Conservation (phyloP, 1,140 invertebrate genomes). For the Rhagoletis zephyria region DNA sequence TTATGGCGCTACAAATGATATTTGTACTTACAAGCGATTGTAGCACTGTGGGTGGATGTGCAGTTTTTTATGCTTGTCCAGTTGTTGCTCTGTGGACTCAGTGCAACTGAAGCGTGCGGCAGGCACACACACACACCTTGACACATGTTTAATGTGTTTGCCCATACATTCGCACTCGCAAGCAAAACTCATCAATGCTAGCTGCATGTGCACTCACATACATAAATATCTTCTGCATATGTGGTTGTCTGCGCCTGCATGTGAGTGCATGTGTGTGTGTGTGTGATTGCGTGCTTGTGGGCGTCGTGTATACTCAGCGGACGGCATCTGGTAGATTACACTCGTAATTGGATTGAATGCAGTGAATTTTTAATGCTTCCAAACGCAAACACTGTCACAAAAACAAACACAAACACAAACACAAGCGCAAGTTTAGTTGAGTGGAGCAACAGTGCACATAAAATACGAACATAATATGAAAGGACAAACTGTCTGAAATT, state of each 20-base stretch:
- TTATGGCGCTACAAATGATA: neutral
- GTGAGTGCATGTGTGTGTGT: neutral
- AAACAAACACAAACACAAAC: neutral
- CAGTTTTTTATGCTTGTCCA: neutral
- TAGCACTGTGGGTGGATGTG: neutral
- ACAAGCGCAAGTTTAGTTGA: neutral
- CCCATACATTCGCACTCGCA: neutral
- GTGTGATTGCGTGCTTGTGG: conserved; percentile 11
- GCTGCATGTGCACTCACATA: neutral
- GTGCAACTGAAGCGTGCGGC: neutral
- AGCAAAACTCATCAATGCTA: too few relatives aligned
- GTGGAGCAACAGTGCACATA: neutral
- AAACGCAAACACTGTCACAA: neutral
- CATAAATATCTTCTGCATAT: neutral
- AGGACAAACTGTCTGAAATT: too few relatives aligned
- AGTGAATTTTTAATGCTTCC: conserved; percentile 43
- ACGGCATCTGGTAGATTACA: conserved; percentile 48
- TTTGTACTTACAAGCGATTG: neutral
- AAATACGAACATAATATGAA: neutral
- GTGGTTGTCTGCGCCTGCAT: neutral
- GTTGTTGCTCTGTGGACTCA: neutral
- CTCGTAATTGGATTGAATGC: conserved; percentile 51
- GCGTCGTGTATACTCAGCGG: conserved; percentile 41
- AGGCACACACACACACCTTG: neutral
- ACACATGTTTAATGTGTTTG: neutral